Evolutionary conservation across 2,888 invertebrate species (phyloP).

Genomic region (Lochmaea capreae): DNA sequence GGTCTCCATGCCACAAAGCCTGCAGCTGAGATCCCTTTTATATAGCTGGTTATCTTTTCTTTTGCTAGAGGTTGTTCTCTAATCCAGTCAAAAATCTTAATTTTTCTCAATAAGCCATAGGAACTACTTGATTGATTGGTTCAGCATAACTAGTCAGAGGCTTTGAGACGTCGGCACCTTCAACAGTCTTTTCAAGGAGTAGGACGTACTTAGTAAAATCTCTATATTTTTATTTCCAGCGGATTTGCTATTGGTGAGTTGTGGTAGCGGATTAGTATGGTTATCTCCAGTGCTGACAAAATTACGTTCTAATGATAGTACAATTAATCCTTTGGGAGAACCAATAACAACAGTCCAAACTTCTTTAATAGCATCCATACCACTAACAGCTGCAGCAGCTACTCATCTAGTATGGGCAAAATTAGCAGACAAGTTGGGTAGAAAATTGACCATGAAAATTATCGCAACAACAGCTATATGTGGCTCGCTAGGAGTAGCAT

Average conservation of each 20-base stretch:
- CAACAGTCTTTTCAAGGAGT: no score
- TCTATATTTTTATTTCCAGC: not conserved
- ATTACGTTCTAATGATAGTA: conserved; percentile 11
- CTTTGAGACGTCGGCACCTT: no score
- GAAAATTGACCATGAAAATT: not conserved
- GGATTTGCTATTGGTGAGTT: not conserved
- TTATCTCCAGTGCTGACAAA: conserved; percentile 12
- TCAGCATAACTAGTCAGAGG: no score
- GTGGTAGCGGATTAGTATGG: not conserved
- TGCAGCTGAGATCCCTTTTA: no score
- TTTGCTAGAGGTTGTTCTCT: no score
- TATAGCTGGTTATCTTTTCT: no score
- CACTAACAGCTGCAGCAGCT: not conserved
- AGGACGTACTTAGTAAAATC: no score
- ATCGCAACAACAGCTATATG: not conserved
- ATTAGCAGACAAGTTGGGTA: not conserved
- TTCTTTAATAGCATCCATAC: not conserved
- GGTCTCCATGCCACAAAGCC: no score
- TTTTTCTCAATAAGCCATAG: no score
- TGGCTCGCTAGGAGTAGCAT: not conserved
- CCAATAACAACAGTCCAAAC: conserved; percentile 8
- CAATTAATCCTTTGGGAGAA: conserved; percentile 7
- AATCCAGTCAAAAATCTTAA: no score
- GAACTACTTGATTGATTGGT: no score
- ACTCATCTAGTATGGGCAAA: not conserved